phyloP scores from a whole-genome alignment of 2,113 vertebrate species.

The Helogale parvula region DNA sequence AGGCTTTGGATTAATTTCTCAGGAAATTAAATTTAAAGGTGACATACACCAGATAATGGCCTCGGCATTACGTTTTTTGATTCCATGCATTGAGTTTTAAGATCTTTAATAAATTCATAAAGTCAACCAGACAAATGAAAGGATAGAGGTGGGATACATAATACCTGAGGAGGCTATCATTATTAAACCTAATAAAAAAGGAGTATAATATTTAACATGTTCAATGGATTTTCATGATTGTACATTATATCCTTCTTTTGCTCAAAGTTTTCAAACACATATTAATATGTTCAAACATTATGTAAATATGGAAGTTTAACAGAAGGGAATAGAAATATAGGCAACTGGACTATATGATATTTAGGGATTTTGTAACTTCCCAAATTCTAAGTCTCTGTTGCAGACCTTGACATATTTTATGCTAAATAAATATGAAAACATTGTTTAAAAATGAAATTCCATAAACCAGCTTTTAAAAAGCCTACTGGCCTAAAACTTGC shows the following conservation, averaged over 20 bases:
- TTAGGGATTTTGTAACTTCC: not conserved
- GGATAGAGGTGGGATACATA: not conserved
- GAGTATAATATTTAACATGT: not conserved
- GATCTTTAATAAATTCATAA: not conserved
- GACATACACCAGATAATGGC: not conserved
- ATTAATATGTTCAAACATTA: not conserved
- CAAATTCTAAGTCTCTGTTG: not conserved
- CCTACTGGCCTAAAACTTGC: not conserved
- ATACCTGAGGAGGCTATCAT: not conserved
- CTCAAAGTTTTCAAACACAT: not conserved
- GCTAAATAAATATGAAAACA: not conserved
- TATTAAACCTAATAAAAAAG: not conserved
- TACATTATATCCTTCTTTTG: not conserved
- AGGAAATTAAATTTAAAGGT: not conserved
- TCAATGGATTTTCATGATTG: not conserved
- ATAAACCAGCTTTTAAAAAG: not conserved
- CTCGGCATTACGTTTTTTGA: not conserved
- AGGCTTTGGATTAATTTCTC: constrained; percentile 17
- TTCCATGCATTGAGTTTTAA: not conserved
- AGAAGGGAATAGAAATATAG: not conserved
- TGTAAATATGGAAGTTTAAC: not conserved
- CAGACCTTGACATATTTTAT: constrained; percentile 9
- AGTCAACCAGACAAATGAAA: not conserved
- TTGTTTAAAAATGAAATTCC: constrained; percentile 18
- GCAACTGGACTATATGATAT: not conserved